Evolutionary conservation across 2,113 vertebrate species (phyloP).

Genomic region (Hyperoodon ampullatus): DNA sequence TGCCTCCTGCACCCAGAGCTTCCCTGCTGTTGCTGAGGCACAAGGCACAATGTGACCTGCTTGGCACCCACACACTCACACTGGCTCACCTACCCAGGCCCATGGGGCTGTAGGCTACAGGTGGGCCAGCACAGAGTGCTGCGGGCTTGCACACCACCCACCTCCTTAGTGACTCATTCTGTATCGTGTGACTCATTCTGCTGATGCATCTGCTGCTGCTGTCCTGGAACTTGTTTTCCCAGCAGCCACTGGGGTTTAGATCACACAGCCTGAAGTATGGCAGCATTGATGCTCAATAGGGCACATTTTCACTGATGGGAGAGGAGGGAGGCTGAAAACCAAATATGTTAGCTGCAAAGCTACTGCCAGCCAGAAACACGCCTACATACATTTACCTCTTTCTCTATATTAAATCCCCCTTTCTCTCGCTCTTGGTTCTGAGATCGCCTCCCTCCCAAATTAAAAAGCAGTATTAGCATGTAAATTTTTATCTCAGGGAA

Average conservation of each 20-base stretch:
- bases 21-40: neutral
- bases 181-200: constrained; percentile 15
- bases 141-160: neutral
- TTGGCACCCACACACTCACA: neutral
- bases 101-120: neutral
- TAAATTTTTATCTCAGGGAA: neutral
- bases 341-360: neutral
- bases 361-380: neutral
- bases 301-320: neutral
- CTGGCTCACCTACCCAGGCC: neutral
- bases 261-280: neutral
- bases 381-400: neutral
- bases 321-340: neutral
- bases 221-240: neutral
- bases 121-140: neutral
- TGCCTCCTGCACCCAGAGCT: neutral
- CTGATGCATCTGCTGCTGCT: neutral
- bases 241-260: neutral
- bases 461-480: neutral
- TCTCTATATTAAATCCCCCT: neutral
- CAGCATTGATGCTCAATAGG: neutral
- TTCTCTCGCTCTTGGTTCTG: neutral
- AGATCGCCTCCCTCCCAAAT: neutral
- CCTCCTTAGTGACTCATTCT: constrained; percentile 38
- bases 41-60: neutral